These are phyloP conservation scores for Tipula confusa DNA, from an alignment of 2,888 invertebrate genomes.

Conservation along the genomic window DNA sequence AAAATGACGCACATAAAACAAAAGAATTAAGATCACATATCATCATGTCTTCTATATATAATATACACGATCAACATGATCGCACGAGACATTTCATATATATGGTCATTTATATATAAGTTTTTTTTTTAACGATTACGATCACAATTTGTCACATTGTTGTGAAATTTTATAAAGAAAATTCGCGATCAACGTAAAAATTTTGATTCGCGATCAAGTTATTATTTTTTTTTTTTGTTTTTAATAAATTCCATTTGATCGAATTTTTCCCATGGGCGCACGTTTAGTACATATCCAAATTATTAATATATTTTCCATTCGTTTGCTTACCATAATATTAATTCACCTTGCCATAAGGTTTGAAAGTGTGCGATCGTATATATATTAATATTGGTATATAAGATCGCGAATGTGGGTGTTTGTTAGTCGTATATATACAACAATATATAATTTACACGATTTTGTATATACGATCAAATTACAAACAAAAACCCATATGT, in stretches of 20 bases:
- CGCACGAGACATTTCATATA: background rate
- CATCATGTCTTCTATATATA: background rate
- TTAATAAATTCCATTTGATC: background rate
- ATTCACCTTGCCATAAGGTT: conserved; percentile 20
- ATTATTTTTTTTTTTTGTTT: no score
- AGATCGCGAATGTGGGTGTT: background rate
- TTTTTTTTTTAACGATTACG: background rate
- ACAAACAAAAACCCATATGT: background rate
- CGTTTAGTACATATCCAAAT: background rate
- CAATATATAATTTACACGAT: conserved; percentile 5
- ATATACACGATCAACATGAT: background rate
- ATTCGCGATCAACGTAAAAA: background rate
- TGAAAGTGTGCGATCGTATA: background rate
- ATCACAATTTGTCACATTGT: conserved; percentile 25
- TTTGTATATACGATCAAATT: background rate
- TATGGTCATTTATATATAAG: background rate
- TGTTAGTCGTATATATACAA: background rate
- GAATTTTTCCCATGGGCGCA: background rate
- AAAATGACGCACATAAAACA: background rate
- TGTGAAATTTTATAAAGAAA: background rate
- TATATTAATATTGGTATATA: background rate
- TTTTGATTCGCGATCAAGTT: background rate
- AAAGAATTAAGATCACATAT: conserved; percentile 25
- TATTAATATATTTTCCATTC: background rate
- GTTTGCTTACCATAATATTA: background rate